These are phyloP conservation scores for Trichogramma evanescens DNA, from an alignment of 2,888 invertebrate species.

Conservation along the genomic window DNA sequence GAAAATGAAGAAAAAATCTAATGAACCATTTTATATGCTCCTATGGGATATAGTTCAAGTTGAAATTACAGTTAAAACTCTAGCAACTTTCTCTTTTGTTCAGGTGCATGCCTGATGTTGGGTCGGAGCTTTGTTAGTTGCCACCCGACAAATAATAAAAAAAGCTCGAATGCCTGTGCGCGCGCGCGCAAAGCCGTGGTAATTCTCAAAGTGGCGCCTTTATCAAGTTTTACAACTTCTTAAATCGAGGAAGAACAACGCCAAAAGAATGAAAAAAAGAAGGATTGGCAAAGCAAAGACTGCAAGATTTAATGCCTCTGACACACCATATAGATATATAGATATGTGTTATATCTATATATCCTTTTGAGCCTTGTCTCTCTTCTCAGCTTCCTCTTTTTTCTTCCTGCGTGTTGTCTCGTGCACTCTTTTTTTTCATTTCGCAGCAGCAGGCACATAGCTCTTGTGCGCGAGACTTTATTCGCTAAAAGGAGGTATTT, in stretches of 20 bases:
- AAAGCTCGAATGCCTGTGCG: slow-evolving; percentile 6
- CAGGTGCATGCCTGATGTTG: too few relatives aligned
- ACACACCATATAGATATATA: background rate
- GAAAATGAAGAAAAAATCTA: too few relatives aligned
- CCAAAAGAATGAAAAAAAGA: slow-evolving; percentile 29
- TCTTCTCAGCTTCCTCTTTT: background rate
- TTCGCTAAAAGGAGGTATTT: too few relatives aligned
- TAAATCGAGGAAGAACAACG: slow-evolving; percentile 29
- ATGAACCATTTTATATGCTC: too few relatives aligned
- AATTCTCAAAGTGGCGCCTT: slow-evolving; percentile 23
- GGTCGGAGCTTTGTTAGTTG: slow-evolving; percentile 13
- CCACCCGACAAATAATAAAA: slow-evolving; percentile 3
- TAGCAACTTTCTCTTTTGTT: too few relatives aligned
- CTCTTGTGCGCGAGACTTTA: too few relatives aligned
- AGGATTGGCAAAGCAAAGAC: slow-evolving; percentile 6
- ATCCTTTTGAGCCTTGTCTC: background rate
- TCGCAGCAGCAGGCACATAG: too few relatives aligned
- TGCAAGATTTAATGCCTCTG: slow-evolving; percentile 31
- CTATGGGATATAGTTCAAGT: too few relatives aligned
- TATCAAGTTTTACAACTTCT: slow-evolving; percentile 39
- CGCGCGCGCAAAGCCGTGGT: slow-evolving; percentile 1
- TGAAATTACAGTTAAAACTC: too few relatives aligned
- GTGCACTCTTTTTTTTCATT: background rate
- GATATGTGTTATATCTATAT: too few relatives aligned
- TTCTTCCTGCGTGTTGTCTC: background rate